A percentile compares a stretch with the other conserved stretches of the same genome.
Evolutionary conservation across 2,113 vertebrate genomes (phyloP).

Genomic region (Neopipo cinnamomea): DNA sequence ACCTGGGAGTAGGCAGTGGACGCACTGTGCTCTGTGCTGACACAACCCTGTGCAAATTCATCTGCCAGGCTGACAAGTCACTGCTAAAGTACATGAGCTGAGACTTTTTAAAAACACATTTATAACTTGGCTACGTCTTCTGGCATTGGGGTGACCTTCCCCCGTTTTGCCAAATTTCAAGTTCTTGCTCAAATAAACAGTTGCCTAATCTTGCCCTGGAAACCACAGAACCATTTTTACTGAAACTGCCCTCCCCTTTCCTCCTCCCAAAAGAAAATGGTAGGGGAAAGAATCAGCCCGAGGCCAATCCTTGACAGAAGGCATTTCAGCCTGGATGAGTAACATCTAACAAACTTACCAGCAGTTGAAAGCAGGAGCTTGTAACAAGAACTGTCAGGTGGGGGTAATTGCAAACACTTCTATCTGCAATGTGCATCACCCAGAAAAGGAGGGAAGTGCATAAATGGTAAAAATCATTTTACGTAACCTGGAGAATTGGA

Average conservation of each 20-base stretch:
- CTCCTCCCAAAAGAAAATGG: slow-evolving; percentile 27
- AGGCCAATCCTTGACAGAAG: slow-evolving; percentile 27
- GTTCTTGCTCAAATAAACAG: slow-evolving; percentile 38
- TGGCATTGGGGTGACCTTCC: background rate
- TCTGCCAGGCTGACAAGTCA: background rate
- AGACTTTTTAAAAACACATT: slow-evolving; percentile 13
- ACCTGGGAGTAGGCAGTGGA: background rate
- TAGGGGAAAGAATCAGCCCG: background rate
- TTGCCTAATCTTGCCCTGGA: slow-evolving; percentile 57
- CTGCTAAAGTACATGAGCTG: background rate
- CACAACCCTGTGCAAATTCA: background rate
- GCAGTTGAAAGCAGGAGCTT: background rate
- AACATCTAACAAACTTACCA: slow-evolving; percentile 16
- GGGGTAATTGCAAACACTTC: background rate
- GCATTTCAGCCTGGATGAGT: slow-evolving; percentile 1
- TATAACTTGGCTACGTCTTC: background rate
- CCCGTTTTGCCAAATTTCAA: slow-evolving; percentile 12
- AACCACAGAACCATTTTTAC: slow-evolving; percentile 44
- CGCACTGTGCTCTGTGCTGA: background rate
- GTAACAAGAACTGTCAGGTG: background rate
- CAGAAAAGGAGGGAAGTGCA: background rate
- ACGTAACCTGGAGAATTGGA: background rate
- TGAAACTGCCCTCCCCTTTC: slow-evolving; percentile 23
- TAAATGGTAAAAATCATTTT: slow-evolving; percentile 16
- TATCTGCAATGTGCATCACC: background rate